Conservation (phyloP, 1,140 invertebrate genomes). For the Aphaenogaster ashmeadi region DNA sequence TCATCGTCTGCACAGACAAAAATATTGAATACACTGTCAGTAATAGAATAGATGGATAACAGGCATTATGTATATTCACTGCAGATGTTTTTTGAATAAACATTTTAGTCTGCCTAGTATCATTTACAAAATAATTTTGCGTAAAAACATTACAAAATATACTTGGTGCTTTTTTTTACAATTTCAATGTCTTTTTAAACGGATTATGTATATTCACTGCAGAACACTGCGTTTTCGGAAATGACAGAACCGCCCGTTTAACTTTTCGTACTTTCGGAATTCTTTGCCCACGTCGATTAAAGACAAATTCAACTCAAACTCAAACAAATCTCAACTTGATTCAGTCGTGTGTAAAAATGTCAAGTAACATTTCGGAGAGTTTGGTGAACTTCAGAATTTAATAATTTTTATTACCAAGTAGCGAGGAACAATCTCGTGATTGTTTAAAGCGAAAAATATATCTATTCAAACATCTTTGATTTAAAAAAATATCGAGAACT, state of each 20-base stretch:
- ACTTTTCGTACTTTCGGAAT: not conserved
- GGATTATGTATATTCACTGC: not conserved
- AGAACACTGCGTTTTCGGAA: slow-evolving; percentile 21
- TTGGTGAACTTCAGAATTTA: slow-evolving; percentile 15
- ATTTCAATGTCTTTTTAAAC: no score
- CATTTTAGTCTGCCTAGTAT: no score
- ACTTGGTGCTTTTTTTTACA: no score
- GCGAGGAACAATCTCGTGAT: not conserved
- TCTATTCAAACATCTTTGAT: not conserved
- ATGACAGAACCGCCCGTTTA: not conserved
- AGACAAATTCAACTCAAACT: slow-evolving; percentile 15
- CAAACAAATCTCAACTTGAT: slow-evolving; percentile 8
- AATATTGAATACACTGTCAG: not conserved
- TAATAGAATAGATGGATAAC: slow-evolving; percentile 25
- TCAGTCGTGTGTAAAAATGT: slow-evolving; percentile 14
- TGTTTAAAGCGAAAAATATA: not conserved
- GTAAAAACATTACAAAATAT: no score
- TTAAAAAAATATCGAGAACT: not conserved
- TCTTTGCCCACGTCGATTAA: not conserved
- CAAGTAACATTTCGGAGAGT: not conserved
- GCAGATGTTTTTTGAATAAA: no score
- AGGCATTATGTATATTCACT: slow-evolving; percentile 6
- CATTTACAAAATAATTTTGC: no score
- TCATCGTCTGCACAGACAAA: slow-evolving; percentile 31
- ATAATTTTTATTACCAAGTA: not conserved